Base-by-base conservation (phyloP, 2,888 invertebrate genomes). In the Habroteleia sp. region DNA sequence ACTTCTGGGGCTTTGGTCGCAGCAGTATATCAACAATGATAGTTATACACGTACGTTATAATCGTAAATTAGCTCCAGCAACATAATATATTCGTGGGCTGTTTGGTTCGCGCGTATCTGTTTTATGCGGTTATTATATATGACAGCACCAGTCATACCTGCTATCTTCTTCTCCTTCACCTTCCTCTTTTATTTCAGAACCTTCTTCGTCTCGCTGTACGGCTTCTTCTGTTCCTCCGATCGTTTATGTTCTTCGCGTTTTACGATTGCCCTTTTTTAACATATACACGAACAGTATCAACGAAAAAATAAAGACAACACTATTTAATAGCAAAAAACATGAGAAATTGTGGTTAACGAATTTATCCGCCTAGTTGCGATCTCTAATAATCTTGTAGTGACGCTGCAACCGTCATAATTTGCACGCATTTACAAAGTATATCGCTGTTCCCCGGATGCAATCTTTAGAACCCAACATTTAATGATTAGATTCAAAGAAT, bases 61-160 rank as follows among this genome's bases (percentile, higher is more conserved):
- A 88, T 88, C 88, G 88, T 88, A 88, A 88, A 88, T 88, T 88
- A 88, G 86, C 84, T 85, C 82, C 83, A 84, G 87, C 87, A 88
- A 88, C 88, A 88, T 87, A 88, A 88, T 88, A 88, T 88, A 88
- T 88, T 88, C 87, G 86, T 83, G 84, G 82, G 84, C 80, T 79
- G 77, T 82, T 81, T 79, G 82, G 82, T 85, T 87, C 86, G 84
- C 87, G 85, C 87, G 87, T 86, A 86, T 87, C 87, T 87, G 87
- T 88, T 88, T 88, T 88, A 87, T 87, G 88, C 87, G 84, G 86
- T 88, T 88, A 88, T 88, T 88, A 88, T 88, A 88, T 87, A 88
- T 86, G 88, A 87, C 87, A 87, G 87, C 84, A 82, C 80, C 84
- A 87, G 86, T 87, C 87, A 87, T 87, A 86, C 85, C 84, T 82